phyloP scores from a whole-genome alignment of 2,888 invertebrate genomes.

The Ellobium chinense region DNA sequence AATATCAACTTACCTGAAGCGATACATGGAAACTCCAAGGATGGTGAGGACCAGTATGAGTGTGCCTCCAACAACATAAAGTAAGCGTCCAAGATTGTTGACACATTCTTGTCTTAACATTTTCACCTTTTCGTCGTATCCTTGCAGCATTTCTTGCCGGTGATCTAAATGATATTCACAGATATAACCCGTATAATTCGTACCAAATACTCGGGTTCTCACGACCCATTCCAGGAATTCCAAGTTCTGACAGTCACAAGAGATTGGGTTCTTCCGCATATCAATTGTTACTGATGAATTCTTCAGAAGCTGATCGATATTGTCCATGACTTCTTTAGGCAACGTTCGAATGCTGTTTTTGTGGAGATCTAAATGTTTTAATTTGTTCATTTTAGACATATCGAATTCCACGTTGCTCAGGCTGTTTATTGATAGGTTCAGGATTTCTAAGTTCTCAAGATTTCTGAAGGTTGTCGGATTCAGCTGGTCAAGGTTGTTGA shows the following conservation, averaged over 20 bases:
- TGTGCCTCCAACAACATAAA: constrained; percentile 15
- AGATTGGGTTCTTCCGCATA: constrained; percentile 44
- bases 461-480: background rate
- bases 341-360: constrained; percentile 33
- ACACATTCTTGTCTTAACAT: constrained; percentile 23
- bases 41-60: constrained; percentile 9
- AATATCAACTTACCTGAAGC: constrained; percentile 45
- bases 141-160: background rate
- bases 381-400: constrained; percentile 38
- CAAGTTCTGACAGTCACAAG: constrained; percentile 45
- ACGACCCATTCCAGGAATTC: constrained; percentile 46
- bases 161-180: constrained; percentile 21
- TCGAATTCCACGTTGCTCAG: constrained; percentile 14
- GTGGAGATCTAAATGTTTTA: constrained; percentile 32
- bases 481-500: constrained; percentile 34
- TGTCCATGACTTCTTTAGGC: constrained; percentile 6
- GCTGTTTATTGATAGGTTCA: constrained; percentile 32
- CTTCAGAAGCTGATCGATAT: constrained; percentile 11
- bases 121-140: constrained; percentile 18
- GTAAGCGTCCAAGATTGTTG: constrained; percentile 28
- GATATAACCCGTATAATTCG: background rate
- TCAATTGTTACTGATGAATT: constrained; percentile 22
- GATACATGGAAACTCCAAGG: constrained; percentile 28
- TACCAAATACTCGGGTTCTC: constrained; percentile 30
- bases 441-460: constrained; percentile 19